Evolutionary conservation across 2,797 vertebrate genomes (phyloP).

Genomic region (Gephyroberyx darwinii): DNA sequence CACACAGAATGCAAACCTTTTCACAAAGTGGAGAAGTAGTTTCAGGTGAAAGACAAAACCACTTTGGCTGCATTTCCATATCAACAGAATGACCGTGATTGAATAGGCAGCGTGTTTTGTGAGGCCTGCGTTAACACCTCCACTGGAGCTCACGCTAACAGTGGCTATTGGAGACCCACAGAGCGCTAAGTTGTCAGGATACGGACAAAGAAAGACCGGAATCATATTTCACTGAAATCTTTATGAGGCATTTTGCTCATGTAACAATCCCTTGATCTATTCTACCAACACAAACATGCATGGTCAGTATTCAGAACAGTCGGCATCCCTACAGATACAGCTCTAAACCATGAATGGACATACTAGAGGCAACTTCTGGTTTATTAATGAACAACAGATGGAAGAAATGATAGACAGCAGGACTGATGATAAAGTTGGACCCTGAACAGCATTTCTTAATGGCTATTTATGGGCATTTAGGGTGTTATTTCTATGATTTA

Average conservation of each 20-base stretch:
- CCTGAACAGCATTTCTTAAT: slow-evolving; percentile 36
- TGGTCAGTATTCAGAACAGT: slow-evolving; percentile 88
- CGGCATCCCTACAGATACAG: slow-evolving; percentile 83
- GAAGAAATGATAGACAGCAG: slow-evolving; percentile 44
- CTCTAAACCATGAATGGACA: slow-evolving; percentile 69
- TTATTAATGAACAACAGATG: slow-evolving; percentile 49
- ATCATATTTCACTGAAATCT: slow-evolving; percentile 68
- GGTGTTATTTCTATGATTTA: neutral
- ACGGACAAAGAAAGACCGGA: slow-evolving; percentile 59
- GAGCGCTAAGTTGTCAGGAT: neutral
- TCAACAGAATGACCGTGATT: slow-evolving; percentile 14
- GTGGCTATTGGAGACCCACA: slow-evolving; percentile 3
- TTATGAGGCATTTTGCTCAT: slow-evolving; percentile 82
- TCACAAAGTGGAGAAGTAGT: slow-evolving; percentile 5
- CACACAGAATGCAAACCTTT: neutral
- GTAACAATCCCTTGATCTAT: slow-evolving; percentile 89
- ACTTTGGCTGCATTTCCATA: slow-evolving; percentile 38
- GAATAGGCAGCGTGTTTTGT: neutral
- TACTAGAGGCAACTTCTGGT: slow-evolving; percentile 72
- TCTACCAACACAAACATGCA: slow-evolving; percentile 95
- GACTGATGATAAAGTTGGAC: slow-evolving; percentile 28
- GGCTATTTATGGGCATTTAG: slow-evolving; percentile 7
- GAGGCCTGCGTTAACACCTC: neutral
- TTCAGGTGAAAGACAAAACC: slow-evolving; percentile 43
- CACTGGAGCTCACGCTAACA: neutral